Conservation (phyloP, 2,113 vertebrate species). For the Corvus hawaiiensis region DNA sequence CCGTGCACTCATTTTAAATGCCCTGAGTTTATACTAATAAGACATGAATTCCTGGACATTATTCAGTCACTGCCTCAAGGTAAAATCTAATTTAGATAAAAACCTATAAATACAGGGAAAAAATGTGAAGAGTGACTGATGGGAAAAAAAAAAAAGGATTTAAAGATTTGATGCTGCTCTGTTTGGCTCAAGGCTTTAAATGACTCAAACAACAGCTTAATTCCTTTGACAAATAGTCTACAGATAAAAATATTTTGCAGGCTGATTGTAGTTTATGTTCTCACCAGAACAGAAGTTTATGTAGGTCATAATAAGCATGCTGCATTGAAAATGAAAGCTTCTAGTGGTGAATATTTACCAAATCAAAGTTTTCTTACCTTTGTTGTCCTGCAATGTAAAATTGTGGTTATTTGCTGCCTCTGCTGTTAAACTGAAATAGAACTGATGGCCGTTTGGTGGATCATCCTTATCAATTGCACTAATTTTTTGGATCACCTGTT, state of each 20-base stretch:
- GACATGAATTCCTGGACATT: background rate
- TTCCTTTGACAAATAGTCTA: conserved; percentile 49
- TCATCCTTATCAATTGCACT: conserved; percentile 93
- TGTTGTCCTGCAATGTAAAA: conserved; percentile 93
- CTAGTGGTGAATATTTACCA: background rate
- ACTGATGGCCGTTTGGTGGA: conserved; percentile 87
- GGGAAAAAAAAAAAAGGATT: background rate
- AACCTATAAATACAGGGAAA: background rate
- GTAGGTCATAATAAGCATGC: background rate
- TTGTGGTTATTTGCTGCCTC: conserved; percentile 85
- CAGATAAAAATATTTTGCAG: conserved; percentile 43
- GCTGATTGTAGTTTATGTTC: conserved; percentile 7
- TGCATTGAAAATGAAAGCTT: background rate
- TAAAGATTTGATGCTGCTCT: background rate
- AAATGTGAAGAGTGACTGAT: background rate
- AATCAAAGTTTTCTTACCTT: conserved; percentile 73
- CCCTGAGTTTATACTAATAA: background rate
- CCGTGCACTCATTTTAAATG: background rate
- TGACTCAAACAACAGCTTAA: conserved; percentile 51
- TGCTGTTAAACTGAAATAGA: conserved; percentile 85
- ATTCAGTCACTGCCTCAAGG: background rate
- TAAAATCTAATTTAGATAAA: conserved; percentile 24
- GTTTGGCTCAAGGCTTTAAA: conserved; percentile 34
- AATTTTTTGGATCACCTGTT: conserved; percentile 93
- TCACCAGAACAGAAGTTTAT: background rate